Evolutionary conservation across 1,140 invertebrate genomes (phyloP).

Genomic region (Drosophila nasuta): DNA sequence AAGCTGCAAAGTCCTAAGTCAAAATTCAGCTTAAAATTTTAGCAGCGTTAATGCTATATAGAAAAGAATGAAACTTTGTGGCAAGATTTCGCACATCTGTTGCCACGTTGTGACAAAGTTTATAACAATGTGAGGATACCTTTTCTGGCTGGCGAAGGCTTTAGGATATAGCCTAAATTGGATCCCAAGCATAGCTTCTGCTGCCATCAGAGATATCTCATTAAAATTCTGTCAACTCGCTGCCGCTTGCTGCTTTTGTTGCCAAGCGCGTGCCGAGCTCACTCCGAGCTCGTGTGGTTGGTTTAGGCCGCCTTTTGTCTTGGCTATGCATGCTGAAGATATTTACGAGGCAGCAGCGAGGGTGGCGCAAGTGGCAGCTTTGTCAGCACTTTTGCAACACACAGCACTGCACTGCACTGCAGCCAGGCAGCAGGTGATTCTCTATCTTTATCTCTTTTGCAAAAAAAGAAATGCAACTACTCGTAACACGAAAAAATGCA

Average conservation of each 20-base stretch:
- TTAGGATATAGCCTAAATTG: slow-evolving; percentile 39
- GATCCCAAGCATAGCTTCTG: slow-evolving; percentile 45
- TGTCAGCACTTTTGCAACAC: slow-evolving; percentile 62
- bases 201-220: slow-evolving; percentile 64
- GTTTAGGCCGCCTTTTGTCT: slow-evolving; percentile 55
- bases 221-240: slow-evolving; percentile 71
- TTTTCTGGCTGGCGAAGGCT: not conserved
- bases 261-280: slow-evolving; percentile 29
- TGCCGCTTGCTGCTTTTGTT: slow-evolving; percentile 39
- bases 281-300: slow-evolving; percentile 45
- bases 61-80: not conserved
- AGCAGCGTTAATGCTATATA: not conserved
- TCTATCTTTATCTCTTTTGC: slow-evolving; percentile 5
- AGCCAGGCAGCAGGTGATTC: slow-evolving; percentile 49
- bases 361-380: slow-evolving; percentile 24
- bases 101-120: not conserved
- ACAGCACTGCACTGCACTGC: slow-evolving; percentile 8
- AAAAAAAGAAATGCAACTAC: slow-evolving; percentile 34
- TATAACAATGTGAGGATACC: slow-evolving; percentile 3
- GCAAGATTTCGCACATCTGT: not conserved
- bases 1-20: not conserved
- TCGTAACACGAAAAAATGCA: slow-evolving; percentile 58
- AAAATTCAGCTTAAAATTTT: not conserved
- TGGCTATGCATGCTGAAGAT: slow-evolving; percentile 19
- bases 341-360: not conserved